Base-by-base conservation (phyloP, 2,888 invertebrate genomes). In the Drosophila nr. perissopoda region DNA sequence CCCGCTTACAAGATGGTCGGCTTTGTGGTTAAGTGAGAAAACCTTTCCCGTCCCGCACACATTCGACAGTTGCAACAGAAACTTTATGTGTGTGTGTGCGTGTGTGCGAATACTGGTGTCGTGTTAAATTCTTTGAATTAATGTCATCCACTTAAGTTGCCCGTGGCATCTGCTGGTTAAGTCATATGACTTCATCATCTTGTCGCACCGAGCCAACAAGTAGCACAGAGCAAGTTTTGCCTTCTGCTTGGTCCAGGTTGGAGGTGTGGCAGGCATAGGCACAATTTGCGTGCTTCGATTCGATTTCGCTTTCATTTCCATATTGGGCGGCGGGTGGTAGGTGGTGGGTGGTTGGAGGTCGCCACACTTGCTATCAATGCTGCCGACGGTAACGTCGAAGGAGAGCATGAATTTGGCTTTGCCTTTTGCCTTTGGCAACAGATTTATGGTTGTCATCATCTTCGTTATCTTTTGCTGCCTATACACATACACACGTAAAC, bases 151-250 rank as follows among this genome's bases (percentile, higher is more conserved):
- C 40, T 29, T 40, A 29, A 31, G 40, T 49, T 59, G 25, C 31
- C 62, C 42, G 16, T 18, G 27, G 34, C 45, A 36, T 25, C 36
- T 48, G 59, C 40, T 60, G 58, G 82, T 78, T 82, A 82, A 78
- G 78, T 78, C 78, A 78, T 82, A 62, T 61, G 66, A 66, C 61
- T 61, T 80, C 40, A 42, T 57, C 72, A 80, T 60, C 67, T 31
- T 38, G 21, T 27, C 48, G 25, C 54, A 21, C 34, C 29, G 5
- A 16, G 13, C 18, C 54, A 54, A 38, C 56, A 56, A 56, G 38
- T 38, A 21, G 56, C 29, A 16, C n/a, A 56, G 27, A 56, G 8
- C 56, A 54, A 36, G 25, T 54, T 54, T 54, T 18, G 54, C 36
- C 56, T 56, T 38, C 27, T 38, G 56, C 16, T 38, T 56, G 29